Percentiles rank a stretch among this genome's conserved stretches.
Conservation (phyloP, 2,797 vertebrate species). For the Orientallactaga sibirica region DNA sequence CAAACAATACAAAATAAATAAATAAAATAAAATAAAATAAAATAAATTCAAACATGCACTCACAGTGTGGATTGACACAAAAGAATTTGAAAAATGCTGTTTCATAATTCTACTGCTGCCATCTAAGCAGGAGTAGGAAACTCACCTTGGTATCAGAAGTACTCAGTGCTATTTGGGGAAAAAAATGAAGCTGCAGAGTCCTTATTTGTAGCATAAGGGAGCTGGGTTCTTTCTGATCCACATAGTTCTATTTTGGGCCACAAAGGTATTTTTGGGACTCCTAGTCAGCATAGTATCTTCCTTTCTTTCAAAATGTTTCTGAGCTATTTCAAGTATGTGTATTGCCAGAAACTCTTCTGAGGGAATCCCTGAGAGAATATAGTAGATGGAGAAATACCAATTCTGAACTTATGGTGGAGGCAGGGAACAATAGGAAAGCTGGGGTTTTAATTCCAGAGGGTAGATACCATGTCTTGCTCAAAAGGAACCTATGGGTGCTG, state of each 20-base stretch:
- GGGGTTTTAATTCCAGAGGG: slow-evolving; percentile 40
- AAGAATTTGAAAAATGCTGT: no score
- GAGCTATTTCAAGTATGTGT: slow-evolving; percentile 30
- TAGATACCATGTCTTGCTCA: slow-evolving; percentile 24
- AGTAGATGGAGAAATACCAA: slow-evolving; percentile 62
- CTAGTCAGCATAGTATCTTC: slow-evolving; percentile 29
- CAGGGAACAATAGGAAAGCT: slow-evolving; percentile 45
- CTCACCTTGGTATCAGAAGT: slow-evolving; percentile 9
- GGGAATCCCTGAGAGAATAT: slow-evolving; percentile 51
- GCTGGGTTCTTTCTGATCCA: slow-evolving; percentile 40
- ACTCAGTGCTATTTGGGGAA: slow-evolving; percentile 8
- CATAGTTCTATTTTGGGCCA: slow-evolving; percentile 37
- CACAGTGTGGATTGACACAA: no score
- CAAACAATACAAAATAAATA: no score
- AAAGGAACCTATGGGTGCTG: background rate
- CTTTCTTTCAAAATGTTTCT: slow-evolving; percentile 60
- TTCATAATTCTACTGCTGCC: no score
- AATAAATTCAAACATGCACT: no score
- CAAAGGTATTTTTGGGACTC: slow-evolving; percentile 36
- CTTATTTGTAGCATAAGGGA: background rate
- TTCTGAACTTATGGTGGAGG: slow-evolving; percentile 42
- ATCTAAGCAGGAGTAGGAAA: slow-evolving; percentile 10
- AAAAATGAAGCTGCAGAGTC: slow-evolving; percentile 2
- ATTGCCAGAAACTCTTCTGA: slow-evolving; percentile 57
- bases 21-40: no score